These are phyloP conservation scores for Morelia viridis DNA, from an alignment of 2,797 vertebrate genomes.

Conservation along the genomic window DNA sequence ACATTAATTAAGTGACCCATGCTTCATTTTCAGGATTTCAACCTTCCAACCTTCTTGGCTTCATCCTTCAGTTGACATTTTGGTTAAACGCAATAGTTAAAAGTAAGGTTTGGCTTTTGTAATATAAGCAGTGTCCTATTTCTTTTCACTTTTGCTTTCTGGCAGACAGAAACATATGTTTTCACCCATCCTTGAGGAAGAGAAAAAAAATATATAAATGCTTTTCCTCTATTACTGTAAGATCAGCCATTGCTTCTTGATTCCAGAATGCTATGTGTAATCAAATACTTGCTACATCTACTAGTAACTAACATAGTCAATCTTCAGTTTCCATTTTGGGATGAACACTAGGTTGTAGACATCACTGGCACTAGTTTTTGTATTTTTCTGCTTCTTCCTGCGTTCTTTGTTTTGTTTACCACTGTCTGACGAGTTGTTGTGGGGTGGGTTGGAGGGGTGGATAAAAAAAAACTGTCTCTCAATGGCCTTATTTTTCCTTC, in stretches of 20 bases:
- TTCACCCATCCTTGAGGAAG: background rate
- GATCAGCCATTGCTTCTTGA: background rate
- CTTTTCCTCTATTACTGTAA: background rate
- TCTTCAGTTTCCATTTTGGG: background rate
- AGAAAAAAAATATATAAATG: background rate
- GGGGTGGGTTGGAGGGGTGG: rapidly evolving
- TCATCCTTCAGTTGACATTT: background rate
- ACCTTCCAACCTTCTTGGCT: background rate
- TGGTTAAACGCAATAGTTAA: background rate
- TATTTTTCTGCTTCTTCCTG: background rate
- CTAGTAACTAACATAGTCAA: background rate
- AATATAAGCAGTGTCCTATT: background rate
- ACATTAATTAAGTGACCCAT: background rate
- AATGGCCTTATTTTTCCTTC: background rate
- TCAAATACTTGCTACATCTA: background rate
- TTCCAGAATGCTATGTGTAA: background rate
- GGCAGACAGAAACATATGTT: background rate
- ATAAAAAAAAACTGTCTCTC: background rate
- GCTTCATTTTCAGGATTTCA: background rate
- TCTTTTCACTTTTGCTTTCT: background rate
- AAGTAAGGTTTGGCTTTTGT: background rate
- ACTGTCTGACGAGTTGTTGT: background rate
- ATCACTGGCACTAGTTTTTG: background rate
- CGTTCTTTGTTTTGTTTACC: background rate
- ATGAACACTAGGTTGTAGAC: background rate